Evolutionary conservation across 2,888 invertebrate species (phyloP).

Genomic region (Drosophila kambysellisi): DNA sequence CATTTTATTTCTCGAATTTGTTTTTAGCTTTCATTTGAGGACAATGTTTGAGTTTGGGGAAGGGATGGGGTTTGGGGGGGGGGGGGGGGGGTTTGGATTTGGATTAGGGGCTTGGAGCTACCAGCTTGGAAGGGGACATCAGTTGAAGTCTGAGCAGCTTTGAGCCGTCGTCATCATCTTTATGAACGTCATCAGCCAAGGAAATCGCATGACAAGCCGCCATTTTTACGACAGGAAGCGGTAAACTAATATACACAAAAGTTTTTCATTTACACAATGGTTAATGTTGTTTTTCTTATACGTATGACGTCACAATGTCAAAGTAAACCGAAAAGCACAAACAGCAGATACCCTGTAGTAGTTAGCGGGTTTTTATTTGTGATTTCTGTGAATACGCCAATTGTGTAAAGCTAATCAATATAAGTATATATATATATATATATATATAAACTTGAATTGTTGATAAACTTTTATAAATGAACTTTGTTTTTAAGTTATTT

Average conservation of each 20-base stretch:
- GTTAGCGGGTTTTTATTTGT: neutral
- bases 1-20: conserved; percentile 8
- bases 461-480: neutral
- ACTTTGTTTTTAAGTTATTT: neutral
- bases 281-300: conserved; percentile 47
- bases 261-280: conserved; percentile 71
- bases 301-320: conserved; percentile 64
- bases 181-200: conserved; percentile 45
- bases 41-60: neutral
- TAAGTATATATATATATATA: neutral
- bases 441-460: neutral
- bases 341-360: conserved; percentile 1
- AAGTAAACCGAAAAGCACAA: neutral
- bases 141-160: conserved; percentile 2
- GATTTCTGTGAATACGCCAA: too few species aligned
- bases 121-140: neutral
- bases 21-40: conserved; percentile 6
- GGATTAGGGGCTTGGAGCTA: too few species aligned
- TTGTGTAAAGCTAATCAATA: neutral
- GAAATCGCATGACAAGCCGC: conserved; percentile 76
- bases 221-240: conserved; percentile 69
- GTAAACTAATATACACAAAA: conserved; percentile 63
- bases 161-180: conserved; percentile 6
- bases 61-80: too few species aligned
- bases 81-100: neutral